A percentile compares a stretch with the other conserved stretches of the same genome.
These are phyloP conservation scores for Synergus itoensis DNA, from an alignment of 2,888 invertebrate species.

Conservation along the genomic window DNA sequence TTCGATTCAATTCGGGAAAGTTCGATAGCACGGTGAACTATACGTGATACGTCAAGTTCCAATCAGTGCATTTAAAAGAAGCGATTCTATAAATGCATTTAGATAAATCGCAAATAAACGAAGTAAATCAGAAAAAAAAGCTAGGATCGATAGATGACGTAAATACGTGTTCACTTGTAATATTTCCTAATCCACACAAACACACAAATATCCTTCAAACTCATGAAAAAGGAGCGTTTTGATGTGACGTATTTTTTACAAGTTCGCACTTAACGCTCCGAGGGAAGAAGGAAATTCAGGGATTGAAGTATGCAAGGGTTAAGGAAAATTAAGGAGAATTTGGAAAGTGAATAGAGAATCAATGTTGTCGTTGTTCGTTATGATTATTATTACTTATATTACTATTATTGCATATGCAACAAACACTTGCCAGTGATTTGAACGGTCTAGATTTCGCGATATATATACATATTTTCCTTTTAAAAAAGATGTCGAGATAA, in stretches of 20 bases:
- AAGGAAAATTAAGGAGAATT: slow-evolving; percentile 45
- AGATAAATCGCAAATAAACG: slow-evolving; percentile 21
- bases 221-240: slow-evolving; percentile 12
- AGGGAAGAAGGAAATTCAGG: slow-evolving; percentile 45
- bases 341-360: slow-evolving; percentile 47
- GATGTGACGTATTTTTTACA: slow-evolving; percentile 61
- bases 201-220: slow-evolving; percentile 27
- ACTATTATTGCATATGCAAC: slow-evolving; percentile 37
- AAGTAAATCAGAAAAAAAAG: background rate
- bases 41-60: slow-evolving; percentile 31
- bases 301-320: slow-evolving; percentile 47
- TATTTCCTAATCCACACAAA: slow-evolving; percentile 16
- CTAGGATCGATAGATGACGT: background rate
- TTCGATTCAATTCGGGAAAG: slow-evolving; percentile 75
- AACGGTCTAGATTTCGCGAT: slow-evolving; percentile 62
- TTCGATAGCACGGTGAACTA: slow-evolving; percentile 59
- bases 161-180: slow-evolving; percentile 28
- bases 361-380: slow-evolving; percentile 64
- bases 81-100: slow-evolving; percentile 32
- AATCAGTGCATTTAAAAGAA: slow-evolving; percentile 27
- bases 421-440: slow-evolving; percentile 75
- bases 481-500: slow-evolving; percentile 37
- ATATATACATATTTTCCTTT: slow-evolving; percentile 47
- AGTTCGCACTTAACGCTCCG: slow-evolving; percentile 53
- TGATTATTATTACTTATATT: slow-evolving; percentile 53